A percentile compares a stretch with the other conserved stretches of the same genome.
Evolutionary conservation across 2,888 invertebrate species (phyloP).

Genomic region (Phymatocera aterrima): DNA sequence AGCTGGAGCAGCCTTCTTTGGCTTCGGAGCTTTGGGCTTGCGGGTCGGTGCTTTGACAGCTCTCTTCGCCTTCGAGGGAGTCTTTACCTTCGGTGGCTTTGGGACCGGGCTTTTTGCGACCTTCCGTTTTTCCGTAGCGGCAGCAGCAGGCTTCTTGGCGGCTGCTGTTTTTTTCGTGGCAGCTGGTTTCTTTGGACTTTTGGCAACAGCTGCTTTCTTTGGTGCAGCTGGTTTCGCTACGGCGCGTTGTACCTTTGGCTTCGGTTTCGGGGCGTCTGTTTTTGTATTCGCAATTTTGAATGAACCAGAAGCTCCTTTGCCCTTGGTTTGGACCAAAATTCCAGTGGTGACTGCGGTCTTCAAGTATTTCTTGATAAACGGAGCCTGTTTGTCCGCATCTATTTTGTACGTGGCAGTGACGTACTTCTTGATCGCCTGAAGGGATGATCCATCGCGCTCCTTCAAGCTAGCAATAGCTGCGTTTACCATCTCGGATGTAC

Average conservation of each 20-base stretch:
- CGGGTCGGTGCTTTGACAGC: slow-evolving; percentile 51
- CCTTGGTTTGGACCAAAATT: slow-evolving; percentile 77
- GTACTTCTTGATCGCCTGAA: slow-evolving; percentile 81
- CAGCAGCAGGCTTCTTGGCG: slow-evolving; percentile 45
- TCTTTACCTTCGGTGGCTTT: slow-evolving; percentile 52
- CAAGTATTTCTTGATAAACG: slow-evolving; percentile 79
- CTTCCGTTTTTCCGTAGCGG: slow-evolving; percentile 44
- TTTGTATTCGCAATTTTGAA: slow-evolving; percentile 73
- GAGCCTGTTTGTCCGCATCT: slow-evolving; percentile 78
- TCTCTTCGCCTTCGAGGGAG: slow-evolving; percentile 52
- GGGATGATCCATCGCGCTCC: slow-evolving; percentile 79
- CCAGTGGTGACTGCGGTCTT: slow-evolving; percentile 78
- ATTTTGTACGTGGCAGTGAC: slow-evolving; percentile 79
- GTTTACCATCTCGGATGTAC: slow-evolving; percentile 78
- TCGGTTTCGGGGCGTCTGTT: slow-evolving; percentile 48
- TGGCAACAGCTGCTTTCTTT: slow-evolving; percentile 54
- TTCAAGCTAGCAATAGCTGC: slow-evolving; percentile 77
- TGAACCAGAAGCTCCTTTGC: slow-evolving; percentile 77
- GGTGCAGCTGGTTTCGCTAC: slow-evolving; percentile 63
- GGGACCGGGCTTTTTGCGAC: slow-evolving; percentile 49
- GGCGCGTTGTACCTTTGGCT: slow-evolving; percentile 49
- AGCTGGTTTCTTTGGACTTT: slow-evolving; percentile 53
- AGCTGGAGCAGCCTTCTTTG: slow-evolving; percentile 51
- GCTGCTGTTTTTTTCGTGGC: slow-evolving; percentile 53
- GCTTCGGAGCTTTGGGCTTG: slow-evolving; percentile 55